Percentiles rank a stretch among this genome's conserved stretches.
phyloP scores from a whole-genome alignment of 1,140 invertebrate genomes.

The Platyura marginata region DNA sequence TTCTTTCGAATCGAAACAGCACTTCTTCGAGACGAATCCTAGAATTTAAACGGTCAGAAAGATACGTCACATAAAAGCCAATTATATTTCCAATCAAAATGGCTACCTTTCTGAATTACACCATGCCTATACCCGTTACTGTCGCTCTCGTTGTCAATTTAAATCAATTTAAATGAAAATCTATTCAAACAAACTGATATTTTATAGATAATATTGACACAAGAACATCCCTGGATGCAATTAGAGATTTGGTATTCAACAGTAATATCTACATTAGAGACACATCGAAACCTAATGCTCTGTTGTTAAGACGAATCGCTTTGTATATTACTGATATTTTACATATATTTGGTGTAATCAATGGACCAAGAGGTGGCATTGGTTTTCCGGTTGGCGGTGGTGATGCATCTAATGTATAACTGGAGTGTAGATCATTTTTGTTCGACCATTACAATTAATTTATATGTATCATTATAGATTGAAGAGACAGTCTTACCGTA shows the following conservation, averaged over 20 bases:
- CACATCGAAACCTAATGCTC: constrained; percentile 18
- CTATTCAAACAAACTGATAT: constrained; percentile 4
- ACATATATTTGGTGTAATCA: constrained; percentile 74
- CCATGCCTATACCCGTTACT: too few species aligned
- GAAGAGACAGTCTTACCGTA: constrained; percentile 80
- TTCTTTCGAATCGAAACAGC: too few species aligned
- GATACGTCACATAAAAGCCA: too few species aligned
- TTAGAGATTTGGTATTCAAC: constrained; percentile 64
- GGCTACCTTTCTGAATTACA: too few species aligned
- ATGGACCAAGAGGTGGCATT: constrained; percentile 42
- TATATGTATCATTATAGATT: constrained; percentile 25
- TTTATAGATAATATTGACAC: constrained; percentile 88
- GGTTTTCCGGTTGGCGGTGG: constrained; percentile 51
- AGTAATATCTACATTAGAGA: constrained; percentile 73
- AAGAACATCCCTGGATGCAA: constrained; percentile 55
- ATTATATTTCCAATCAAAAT: too few species aligned
- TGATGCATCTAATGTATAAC: constrained; percentile 31
- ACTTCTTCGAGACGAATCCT: too few species aligned
- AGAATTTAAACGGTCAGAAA: too few species aligned
- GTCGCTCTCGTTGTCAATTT: too few species aligned
- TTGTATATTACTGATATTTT: constrained; percentile 75
- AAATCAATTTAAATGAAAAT: too few species aligned
- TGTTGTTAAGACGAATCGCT: constrained; percentile 45
- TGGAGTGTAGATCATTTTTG: constrained; percentile 2
- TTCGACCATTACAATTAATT: constrained; percentile 4